These are phyloP conservation scores for Apodemia duryi DNA, from an alignment of 2,888 invertebrate genomes.

Conservation along the genomic window DNA sequence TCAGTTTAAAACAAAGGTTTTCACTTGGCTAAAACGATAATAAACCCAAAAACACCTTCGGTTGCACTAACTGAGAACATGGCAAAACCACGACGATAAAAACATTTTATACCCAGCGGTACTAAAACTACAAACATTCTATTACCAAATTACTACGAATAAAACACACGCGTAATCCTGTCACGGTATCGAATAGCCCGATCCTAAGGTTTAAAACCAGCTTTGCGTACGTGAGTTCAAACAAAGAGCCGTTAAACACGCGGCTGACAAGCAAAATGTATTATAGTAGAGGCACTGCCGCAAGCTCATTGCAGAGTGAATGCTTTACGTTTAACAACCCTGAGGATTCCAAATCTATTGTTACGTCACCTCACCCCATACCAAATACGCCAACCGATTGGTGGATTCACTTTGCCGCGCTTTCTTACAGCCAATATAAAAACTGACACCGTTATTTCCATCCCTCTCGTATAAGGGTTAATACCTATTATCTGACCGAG, in stretches of 20 bases:
- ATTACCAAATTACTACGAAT: slow-evolving; percentile 63
- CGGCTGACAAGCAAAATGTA: slow-evolving; percentile 48
- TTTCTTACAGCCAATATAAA: slow-evolving; percentile 55
- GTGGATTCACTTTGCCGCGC: slow-evolving; percentile 71
- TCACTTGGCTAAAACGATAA: slow-evolving; percentile 60
- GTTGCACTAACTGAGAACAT: slow-evolving; percentile 66
- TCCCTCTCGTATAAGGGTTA: slow-evolving; percentile 45
- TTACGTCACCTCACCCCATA: slow-evolving; percentile 78
- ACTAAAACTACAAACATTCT: slow-evolving; percentile 44
- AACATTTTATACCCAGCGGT: slow-evolving; percentile 52
- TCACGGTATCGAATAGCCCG: slow-evolving; percentile 49
- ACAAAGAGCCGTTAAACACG: slow-evolving; percentile 70
- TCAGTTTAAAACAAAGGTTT: slow-evolving; percentile 61
- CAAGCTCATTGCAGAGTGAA: slow-evolving; percentile 68
- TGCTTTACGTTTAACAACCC: slow-evolving; percentile 72
- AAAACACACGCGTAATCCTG: slow-evolving; percentile 67
- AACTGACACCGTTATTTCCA: slow-evolving; percentile 42
- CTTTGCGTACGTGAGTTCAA: slow-evolving; percentile 51
- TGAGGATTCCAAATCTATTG: slow-evolving; percentile 52
- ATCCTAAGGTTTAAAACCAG: slow-evolving; percentile 58
- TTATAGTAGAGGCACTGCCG: slow-evolving; percentile 49
- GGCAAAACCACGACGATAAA: slow-evolving; percentile 69
- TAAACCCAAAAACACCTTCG: slow-evolving; percentile 73
- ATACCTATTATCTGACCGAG: slow-evolving; percentile 47
- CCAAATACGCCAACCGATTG: slow-evolving; percentile 48